Percentiles rank a stretch among this genome's conserved stretches.
These are phyloP conservation scores for Oegoconia quadripuncta DNA, from an alignment of 2,888 invertebrate species.

Conservation along the genomic window DNA sequence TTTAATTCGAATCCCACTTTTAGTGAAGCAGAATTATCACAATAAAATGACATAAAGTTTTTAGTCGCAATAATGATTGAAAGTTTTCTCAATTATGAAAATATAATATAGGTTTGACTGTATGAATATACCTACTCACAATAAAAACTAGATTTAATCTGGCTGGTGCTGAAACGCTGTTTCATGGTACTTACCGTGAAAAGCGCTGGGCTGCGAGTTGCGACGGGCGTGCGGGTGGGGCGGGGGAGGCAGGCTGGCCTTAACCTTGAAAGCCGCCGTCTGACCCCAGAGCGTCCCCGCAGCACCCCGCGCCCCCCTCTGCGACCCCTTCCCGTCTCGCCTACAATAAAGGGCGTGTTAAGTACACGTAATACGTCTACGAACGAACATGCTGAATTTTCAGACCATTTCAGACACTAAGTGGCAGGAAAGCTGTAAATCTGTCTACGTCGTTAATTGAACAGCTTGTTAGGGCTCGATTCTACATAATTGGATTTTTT, in stretches of 20 bases:
- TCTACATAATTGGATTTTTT: not conserved
- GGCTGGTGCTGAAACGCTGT: too few species aligned
- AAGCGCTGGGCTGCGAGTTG: not conserved
- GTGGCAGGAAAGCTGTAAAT: not conserved
- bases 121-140: too few species aligned
- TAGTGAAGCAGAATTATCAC: too few species aligned
- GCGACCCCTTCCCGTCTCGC: slow-evolving; percentile 38
- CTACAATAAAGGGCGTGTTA: slow-evolving; percentile 54
- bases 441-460: not conserved
- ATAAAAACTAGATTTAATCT: too few species aligned
- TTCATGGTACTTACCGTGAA: too few species aligned
- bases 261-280: slow-evolving; percentile 74
- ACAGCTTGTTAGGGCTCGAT: not conserved
- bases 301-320: slow-evolving; percentile 31
- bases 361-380: slow-evolving; percentile 36
- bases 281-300: slow-evolving; percentile 50
- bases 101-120: too few species aligned
- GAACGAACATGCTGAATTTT: too few species aligned
- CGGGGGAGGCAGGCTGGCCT: slow-evolving; percentile 47
- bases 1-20: too few species aligned
- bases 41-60: too few species aligned
- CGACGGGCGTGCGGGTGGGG: slow-evolving; percentile 21
- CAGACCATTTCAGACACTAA: slow-evolving; percentile 1
- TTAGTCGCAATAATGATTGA: too few species aligned
- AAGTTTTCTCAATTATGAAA: too few species aligned